These are phyloP conservation scores for Mastomys natalensis DNA, from an alignment of 2,113 vertebrate species.

Conservation along the genomic window DNA sequence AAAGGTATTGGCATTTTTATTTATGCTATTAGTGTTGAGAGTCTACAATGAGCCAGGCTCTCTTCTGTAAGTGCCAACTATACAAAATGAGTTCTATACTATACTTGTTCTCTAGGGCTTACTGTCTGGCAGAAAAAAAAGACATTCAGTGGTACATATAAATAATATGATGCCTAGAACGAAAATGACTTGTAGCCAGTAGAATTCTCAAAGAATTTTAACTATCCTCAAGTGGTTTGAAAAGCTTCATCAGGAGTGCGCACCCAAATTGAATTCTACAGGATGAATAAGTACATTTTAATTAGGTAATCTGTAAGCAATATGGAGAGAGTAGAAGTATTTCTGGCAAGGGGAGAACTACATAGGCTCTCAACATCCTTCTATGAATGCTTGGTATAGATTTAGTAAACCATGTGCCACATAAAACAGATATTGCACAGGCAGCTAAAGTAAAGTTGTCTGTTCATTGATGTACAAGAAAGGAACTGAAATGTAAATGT, in stretches of 20 bases:
- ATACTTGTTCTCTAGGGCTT: not conserved
- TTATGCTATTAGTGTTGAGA: not conserved
- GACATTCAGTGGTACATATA: not conserved
- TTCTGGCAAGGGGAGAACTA: not conserved
- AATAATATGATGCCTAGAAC: not conserved
- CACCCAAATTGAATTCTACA: not conserved
- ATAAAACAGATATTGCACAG: not conserved
- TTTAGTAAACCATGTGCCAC: not conserved
- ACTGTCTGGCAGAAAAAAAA: not conserved
- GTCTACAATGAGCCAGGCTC: not conserved
- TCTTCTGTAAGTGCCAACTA: not conserved
- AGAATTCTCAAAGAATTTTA: not conserved
- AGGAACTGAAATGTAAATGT: constrained; percentile 18
- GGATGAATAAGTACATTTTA: not conserved
- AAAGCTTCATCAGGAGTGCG: not conserved
- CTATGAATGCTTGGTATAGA: not conserved
- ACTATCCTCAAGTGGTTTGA: not conserved
- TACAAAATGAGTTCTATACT: not conserved
- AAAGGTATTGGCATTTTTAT: not conserved
- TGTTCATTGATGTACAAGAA: not conserved
- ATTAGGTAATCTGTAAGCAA: not conserved
- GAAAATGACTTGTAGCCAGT: not conserved
- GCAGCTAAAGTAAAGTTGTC: not conserved
- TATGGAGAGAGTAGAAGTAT: not conserved
- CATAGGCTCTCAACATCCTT: not conserved